These are phyloP conservation scores for Acromyrmex echinatior DNA, from an alignment of 1,140 invertebrate species.

Conservation along the genomic window DNA sequence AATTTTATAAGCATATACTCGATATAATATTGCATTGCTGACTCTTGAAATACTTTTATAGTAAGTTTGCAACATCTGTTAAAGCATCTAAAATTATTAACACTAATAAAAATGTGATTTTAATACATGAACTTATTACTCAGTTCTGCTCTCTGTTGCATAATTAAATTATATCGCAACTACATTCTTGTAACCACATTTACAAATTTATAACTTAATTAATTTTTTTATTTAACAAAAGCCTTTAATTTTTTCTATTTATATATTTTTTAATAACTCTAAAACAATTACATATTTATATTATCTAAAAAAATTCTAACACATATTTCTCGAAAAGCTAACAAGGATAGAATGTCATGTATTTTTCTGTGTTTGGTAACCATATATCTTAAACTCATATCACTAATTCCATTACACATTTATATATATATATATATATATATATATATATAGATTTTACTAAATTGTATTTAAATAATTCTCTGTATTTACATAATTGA, in stretches of 20 bases:
- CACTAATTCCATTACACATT: not conserved
- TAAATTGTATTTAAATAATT: slow-evolving; percentile 69
- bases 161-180: slow-evolving; percentile 27
- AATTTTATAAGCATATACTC: slow-evolving; percentile 39
- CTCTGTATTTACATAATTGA: slow-evolving; percentile 82
- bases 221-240: not conserved
- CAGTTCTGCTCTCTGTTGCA: not conserved
- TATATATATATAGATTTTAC: slow-evolving; percentile 36
- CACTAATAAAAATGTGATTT: slow-evolving; percentile 17
- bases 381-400: slow-evolving; percentile 29
- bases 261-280: not conserved
- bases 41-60: slow-evolving; percentile 9
- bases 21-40: slow-evolving; percentile 52
- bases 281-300: slow-evolving; percentile 21
- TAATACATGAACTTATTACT: slow-evolving; percentile 23
- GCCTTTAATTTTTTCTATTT: slow-evolving; percentile 13
- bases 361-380: slow-evolving; percentile 22
- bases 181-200: not conserved
- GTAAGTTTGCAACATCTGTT: slow-evolving; percentile 31
- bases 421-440: not conserved
- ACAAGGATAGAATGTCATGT: slow-evolving; percentile 17
- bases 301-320: slow-evolving; percentile 27
- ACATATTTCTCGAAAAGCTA: slow-evolving; percentile 35
- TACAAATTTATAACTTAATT: slow-evolving; percentile 26
- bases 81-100: slow-evolving; percentile 59